These are phyloP conservation scores for Pollenia amentaria DNA, from an alignment of 2,888 invertebrate genomes.

Conservation along the genomic window DNA sequence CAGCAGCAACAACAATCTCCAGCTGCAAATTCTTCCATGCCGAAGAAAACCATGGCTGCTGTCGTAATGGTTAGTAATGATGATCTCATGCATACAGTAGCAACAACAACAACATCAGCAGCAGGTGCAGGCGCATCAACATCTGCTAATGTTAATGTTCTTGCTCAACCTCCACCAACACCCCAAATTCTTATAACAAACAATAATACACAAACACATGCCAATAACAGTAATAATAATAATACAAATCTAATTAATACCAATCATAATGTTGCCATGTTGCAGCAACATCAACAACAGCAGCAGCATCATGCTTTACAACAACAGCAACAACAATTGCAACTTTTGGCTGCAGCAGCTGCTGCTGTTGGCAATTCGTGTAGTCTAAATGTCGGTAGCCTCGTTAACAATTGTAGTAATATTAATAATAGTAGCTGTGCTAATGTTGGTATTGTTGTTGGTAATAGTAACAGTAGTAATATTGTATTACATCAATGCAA, in stretches of 20 bases:
- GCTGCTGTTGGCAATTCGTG: conserved; percentile 76
- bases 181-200: conserved; percentile 74
- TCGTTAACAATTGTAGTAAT: conserved; percentile 51
- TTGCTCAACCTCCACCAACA: conserved; percentile 75
- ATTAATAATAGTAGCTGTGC: conserved; percentile 71
- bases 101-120: conserved; percentile 53
- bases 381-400: conserved; percentile 40
- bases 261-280: conserved; percentile 78
- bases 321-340: conserved; percentile 77
- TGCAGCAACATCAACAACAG: conserved; percentile 77
- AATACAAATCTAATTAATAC: conserved; percentile 54
- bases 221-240: conserved; percentile 70
- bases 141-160: conserved; percentile 64
- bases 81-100: conserved; percentile 75
- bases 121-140: conserved; percentile 58
- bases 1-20: conserved; percentile 55
- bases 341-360: conserved; percentile 79
- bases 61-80: conserved; percentile 83
- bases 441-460: conserved; percentile 73
- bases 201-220: conserved; percentile 77
- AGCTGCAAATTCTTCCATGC: conserved; percentile 52
- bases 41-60: conserved; percentile 82
- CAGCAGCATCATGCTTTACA: conserved; percentile 73
- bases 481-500: conserved; percentile 73
- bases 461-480: conserved; percentile 74